These are phyloP conservation scores for Leucoraja ocellata DNA, from an alignment of 2,797 vertebrate species.

Conservation along the genomic window DNA sequence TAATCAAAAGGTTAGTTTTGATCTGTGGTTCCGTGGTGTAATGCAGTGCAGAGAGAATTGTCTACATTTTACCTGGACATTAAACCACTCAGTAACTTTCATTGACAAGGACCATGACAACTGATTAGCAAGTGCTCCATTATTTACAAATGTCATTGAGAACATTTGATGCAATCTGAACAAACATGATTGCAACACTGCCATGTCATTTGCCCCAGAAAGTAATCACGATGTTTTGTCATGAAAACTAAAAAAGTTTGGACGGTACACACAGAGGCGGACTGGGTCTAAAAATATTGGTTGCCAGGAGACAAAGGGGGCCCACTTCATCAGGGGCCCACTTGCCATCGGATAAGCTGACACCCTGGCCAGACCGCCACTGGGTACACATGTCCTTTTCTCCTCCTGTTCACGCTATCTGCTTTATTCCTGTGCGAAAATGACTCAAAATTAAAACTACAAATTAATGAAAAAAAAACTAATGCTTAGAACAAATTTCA, in stretches of 20 bases:
- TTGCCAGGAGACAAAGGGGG: too few relatives aligned
- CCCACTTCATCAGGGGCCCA: too few relatives aligned
- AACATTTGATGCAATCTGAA: constrained; percentile 26
- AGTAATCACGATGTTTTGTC: background rate
- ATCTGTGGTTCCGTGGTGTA: background rate
- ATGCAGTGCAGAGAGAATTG: background rate
- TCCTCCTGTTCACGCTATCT: too few relatives aligned
- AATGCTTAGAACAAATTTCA: background rate
- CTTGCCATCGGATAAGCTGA: too few relatives aligned
- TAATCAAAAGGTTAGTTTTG: background rate
- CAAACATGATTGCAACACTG: background rate
- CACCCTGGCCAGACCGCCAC: too few relatives aligned
- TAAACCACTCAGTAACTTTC: background rate
- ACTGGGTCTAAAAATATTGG: too few relatives aligned
- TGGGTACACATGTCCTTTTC: background rate
- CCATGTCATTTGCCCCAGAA: background rate
- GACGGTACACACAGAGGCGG: too few relatives aligned
- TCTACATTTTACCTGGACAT: background rate
- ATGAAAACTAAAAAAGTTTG: too few relatives aligned
- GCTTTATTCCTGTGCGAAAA: background rate
- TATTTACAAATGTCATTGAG: constrained; percentile 21
- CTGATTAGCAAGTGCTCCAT: background rate
- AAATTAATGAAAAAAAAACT: background rate
- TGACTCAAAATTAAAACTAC: background rate
- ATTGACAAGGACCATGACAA: background rate